Evolutionary conservation across 2,797 vertebrate species (phyloP).

Genomic region (Sebastes kiyomatsui): DNA sequence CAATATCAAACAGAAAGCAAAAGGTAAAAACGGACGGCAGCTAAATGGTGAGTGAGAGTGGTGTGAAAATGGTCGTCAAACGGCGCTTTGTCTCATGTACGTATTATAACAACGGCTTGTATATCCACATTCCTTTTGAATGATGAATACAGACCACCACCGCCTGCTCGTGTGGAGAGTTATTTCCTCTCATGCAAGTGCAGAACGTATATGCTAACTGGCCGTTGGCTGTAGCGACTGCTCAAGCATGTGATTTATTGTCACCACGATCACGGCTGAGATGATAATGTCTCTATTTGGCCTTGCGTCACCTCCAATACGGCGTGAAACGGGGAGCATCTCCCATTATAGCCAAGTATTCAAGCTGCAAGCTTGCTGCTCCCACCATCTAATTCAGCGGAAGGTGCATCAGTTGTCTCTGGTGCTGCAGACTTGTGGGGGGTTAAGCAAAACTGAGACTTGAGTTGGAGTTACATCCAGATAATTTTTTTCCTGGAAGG

Average conservation of each 20-base stretch:
- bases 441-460: neutral
- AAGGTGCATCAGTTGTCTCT: neutral
- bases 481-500: neutral
- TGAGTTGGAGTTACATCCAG: neutral
- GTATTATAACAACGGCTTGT: too few species aligned
- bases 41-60: too few species aligned
- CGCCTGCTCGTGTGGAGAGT: too few species aligned
- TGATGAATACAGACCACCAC: too few species aligned
- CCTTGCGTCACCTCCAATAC: neutral
- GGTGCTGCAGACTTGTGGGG: neutral
- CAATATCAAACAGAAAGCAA: too few species aligned
- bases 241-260: neutral
- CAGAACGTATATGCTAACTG: too few species aligned
- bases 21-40: too few species aligned
- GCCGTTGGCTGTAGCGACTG: too few species aligned
- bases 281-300: neutral
- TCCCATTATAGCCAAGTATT: neutral
- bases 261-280: neutral
- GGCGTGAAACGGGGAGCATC: neutral
- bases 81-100: too few species aligned
- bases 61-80: too few species aligned
- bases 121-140: too few species aligned
- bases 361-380: neutral
- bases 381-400: neutral
- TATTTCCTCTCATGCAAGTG: too few species aligned